A percentile compares a stretch with the other conserved stretches of the same genome.
Conservation (phyloP, 2,888 invertebrate species). For the Leptinotarsa tumamoca region DNA sequence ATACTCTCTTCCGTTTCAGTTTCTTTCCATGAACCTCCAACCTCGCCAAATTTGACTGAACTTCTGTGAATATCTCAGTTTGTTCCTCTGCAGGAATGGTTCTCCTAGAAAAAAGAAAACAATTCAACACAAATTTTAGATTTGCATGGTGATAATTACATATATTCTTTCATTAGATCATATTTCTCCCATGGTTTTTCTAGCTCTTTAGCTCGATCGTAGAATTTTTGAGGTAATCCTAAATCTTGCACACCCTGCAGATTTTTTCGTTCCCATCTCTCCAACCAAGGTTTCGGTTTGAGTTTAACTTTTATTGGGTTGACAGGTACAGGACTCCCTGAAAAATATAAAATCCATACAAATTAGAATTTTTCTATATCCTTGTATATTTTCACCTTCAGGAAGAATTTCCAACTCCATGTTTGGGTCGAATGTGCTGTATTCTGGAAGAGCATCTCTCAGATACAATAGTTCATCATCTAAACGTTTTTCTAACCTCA, state of each 20-base stretch:
- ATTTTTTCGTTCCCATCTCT: slow-evolving; percentile 86
- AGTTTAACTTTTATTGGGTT: slow-evolving; percentile 72
- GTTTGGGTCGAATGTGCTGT: slow-evolving; percentile 91
- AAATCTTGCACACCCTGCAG: slow-evolving; percentile 76
- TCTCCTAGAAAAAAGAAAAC: slow-evolving; percentile 68
- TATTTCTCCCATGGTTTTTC: slow-evolving; percentile 88
- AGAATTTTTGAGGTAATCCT: slow-evolving; percentile 60
- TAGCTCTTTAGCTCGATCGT: slow-evolving; percentile 69
- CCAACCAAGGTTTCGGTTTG: slow-evolving; percentile 90
- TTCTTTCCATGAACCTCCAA: slow-evolving; percentile 76
- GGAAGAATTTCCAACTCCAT: slow-evolving; percentile 87
- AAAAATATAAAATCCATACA: slow-evolving; percentile 16
- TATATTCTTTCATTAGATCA: slow-evolving; percentile 94
- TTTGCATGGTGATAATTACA: slow-evolving; percentile 66
- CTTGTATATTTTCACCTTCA: slow-evolving; percentile 70
- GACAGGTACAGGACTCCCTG: slow-evolving; percentile 60
- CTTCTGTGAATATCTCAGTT: slow-evolving; percentile 85
- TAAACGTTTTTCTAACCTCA: slow-evolving; percentile 91
- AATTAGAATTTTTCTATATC: background rate
- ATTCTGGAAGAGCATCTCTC: slow-evolving; percentile 89
- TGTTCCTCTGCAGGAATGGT: slow-evolving; percentile 92
- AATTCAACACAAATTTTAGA: background rate
- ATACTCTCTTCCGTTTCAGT: slow-evolving; percentile 73
- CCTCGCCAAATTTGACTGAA: slow-evolving; percentile 80
- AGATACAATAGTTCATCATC: slow-evolving; percentile 92